These are phyloP conservation scores for Clamator glandarius DNA, from an alignment of 2,797 vertebrate genomes.

Conservation along the genomic window DNA sequence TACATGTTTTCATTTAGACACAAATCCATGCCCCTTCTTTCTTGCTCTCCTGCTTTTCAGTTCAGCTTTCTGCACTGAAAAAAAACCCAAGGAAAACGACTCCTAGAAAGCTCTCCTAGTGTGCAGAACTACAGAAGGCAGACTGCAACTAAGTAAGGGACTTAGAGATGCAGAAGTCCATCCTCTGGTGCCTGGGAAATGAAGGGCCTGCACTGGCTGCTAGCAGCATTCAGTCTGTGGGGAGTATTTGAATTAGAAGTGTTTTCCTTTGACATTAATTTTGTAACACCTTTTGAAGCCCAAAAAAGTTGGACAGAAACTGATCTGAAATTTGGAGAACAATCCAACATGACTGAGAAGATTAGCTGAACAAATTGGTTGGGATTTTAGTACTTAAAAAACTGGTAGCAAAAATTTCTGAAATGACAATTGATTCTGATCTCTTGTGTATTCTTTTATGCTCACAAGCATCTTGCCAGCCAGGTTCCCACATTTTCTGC, in stretches of 20 bases:
- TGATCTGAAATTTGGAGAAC: background rate
- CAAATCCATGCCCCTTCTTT: background rate
- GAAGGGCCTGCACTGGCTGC: background rate
- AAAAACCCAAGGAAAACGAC: background rate
- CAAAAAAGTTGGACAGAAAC: background rate
- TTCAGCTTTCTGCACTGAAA: background rate
- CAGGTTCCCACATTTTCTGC: background rate
- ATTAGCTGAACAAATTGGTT: background rate
- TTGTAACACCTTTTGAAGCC: background rate
- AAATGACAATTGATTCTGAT: background rate
- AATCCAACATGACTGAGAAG: background rate
- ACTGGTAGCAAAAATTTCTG: background rate
- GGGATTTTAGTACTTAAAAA: background rate
- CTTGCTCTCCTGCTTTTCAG: background rate
- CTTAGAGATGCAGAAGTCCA: background rate
- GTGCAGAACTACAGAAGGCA: background rate
- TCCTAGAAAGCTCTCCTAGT: background rate
- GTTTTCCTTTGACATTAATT: background rate
- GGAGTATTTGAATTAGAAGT: background rate
- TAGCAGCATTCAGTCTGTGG: background rate
- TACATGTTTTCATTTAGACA: background rate
- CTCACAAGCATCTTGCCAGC: background rate
- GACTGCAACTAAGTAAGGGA: background rate
- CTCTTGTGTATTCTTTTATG: background rate
- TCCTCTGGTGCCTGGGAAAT: background rate